phyloP scores from a whole-genome alignment of 2,113 vertebrate species.

The Charina bottae region DNA sequence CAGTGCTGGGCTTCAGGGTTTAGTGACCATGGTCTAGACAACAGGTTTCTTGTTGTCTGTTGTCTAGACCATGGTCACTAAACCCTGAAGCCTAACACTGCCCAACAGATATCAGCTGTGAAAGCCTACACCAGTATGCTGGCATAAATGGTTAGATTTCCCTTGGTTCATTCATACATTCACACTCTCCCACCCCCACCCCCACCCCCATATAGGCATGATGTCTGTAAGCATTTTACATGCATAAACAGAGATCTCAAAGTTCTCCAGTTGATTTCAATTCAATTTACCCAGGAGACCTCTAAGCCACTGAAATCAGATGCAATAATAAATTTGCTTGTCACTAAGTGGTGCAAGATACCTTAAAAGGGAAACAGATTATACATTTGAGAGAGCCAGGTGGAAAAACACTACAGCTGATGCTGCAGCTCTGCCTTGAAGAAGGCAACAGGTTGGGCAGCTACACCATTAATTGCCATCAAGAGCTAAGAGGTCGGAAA shows the following conservation, averaged over 20 bases:
- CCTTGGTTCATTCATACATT: neutral
- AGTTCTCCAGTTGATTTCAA: neutral
- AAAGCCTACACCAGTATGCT: neutral
- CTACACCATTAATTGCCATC: neutral
- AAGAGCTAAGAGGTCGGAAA: neutral
- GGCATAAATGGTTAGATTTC: neutral
- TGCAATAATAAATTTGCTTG: neutral
- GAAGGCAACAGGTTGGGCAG: neutral
- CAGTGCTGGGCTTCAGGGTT: neutral
- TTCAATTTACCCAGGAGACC: neutral
- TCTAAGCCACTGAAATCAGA: neutral
- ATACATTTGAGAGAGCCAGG: neutral
- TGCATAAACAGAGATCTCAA: neutral
- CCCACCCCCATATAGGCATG: neutral
- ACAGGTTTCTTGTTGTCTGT: neutral
- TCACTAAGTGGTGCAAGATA: neutral
- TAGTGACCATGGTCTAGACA: neutral
- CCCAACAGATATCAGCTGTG: neutral
- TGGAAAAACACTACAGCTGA: neutral
- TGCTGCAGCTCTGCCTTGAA: neutral
- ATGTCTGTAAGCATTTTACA: neutral
- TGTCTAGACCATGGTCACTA: no score
- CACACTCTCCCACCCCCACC: neutral
- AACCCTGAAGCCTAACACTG: no score
- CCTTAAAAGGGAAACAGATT: neutral